phyloP scores from a whole-genome alignment of 2,888 invertebrate genomes.

The Brenthis hecate region DNA sequence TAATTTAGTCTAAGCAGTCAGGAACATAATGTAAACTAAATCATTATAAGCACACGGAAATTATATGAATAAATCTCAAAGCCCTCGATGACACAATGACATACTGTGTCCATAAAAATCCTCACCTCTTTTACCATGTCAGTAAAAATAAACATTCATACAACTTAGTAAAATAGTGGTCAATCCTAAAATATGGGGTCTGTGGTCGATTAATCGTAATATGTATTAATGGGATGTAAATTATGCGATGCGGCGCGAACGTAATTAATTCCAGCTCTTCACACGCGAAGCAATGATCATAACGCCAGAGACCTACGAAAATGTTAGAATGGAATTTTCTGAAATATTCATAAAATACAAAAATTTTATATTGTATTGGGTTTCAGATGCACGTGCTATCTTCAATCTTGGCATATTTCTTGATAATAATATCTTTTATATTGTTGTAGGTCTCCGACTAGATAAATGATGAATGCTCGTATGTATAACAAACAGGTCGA shows the following conservation, averaged over 20 bases:
- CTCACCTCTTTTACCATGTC: not conserved
- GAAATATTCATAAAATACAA: not conserved
- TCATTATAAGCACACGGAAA: too few relatives aligned
- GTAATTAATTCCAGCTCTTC: constrained; percentile 76
- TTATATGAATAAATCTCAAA: too few relatives aligned
- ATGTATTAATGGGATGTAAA: constrained; percentile 43
- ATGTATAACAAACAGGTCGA: too few relatives aligned
- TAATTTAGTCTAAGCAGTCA: too few relatives aligned
- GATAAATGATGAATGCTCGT: too few relatives aligned
- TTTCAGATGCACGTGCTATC: too few relatives aligned
- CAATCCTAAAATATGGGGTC: constrained; percentile 28
- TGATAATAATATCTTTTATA: too few relatives aligned
- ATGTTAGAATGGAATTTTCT: constrained; percentile 38
- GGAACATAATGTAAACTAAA: too few relatives aligned
- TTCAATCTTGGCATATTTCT: too few relatives aligned
- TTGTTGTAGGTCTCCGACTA: too few relatives aligned
- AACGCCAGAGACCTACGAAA: constrained; percentile 51
- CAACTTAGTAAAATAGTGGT: constrained; percentile 15
- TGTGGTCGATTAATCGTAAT: constrained; percentile 40
- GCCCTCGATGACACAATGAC: not conserved
- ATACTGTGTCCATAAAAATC: not conserved
- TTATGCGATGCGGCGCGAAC: constrained; percentile 43
- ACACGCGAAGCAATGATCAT: constrained; percentile 67
- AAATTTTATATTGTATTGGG: too few relatives aligned
- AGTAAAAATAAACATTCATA: constrained; percentile 19